A percentile compares a stretch with the other conserved stretches of the same genome.
These are phyloP conservation scores for Thamnophis sirtalis DNA, from an alignment of 2,113 vertebrate genomes.

Conservation along the genomic window DNA sequence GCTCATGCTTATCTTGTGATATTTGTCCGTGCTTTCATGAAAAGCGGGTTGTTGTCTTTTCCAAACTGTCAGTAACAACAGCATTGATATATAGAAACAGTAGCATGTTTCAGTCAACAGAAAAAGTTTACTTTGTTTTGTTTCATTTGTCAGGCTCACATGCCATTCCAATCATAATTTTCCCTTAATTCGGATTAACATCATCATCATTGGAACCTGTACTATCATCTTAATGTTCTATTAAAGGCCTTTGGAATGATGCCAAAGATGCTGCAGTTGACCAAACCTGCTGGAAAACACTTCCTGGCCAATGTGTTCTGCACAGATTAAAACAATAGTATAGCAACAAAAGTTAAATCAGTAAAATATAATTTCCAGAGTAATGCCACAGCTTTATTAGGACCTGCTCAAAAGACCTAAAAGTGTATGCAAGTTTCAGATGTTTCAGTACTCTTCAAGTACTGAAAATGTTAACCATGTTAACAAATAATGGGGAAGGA, in stretches of 20 bases:
- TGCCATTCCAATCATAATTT: not conserved
- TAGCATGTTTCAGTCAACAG: not conserved
- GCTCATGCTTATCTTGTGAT: not conserved
- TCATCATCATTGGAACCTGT: not conserved
- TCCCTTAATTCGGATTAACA: not conserved
- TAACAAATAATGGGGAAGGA: not conserved
- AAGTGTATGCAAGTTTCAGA: not conserved
- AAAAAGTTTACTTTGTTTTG: not conserved
- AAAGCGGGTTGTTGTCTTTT: not conserved
- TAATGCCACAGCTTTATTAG: not conserved
- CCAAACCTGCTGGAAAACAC: not conserved
- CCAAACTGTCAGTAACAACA: not conserved
- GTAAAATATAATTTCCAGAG: not conserved
- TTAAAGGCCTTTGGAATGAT: not conserved
- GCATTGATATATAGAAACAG: not conserved
- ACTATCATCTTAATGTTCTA: not conserved
- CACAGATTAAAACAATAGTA: not conserved
- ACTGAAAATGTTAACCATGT: not conserved
- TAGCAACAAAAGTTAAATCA: not conserved
- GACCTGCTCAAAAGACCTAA: not conserved
- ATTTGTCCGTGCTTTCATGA: not conserved
- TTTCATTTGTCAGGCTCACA: not conserved
- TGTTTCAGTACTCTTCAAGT: not conserved
- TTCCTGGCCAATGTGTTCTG: not conserved
- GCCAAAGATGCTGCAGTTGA: not conserved